Evolutionary conservation across 2,888 invertebrate genomes (phyloP).

Genomic region (Frankliniella intonsa): DNA sequence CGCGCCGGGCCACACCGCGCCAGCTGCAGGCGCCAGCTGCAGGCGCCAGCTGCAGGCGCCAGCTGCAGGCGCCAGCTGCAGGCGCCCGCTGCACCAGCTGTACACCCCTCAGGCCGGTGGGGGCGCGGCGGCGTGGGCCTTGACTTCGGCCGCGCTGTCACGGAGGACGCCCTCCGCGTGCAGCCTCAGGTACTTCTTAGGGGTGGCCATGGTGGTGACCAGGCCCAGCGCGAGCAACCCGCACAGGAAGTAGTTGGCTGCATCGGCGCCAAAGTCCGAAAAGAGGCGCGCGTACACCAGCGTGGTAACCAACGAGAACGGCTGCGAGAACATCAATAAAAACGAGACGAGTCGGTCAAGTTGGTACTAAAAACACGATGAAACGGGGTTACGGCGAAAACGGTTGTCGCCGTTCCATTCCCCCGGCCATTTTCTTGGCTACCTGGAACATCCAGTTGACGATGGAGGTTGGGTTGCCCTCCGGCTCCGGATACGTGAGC

Average conservation of each 20-base stretch:
- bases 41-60: no score
- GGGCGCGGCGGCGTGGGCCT: background rate
- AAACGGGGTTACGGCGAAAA: background rate
- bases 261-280: background rate
- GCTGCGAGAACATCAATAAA: background rate
- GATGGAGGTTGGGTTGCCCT: constrained; percentile 35
- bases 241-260: constrained; percentile 21
- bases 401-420: no score
- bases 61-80: no score
- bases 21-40: no score
- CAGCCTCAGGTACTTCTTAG: background rate
- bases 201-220: background rate
- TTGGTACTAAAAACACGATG: background rate
- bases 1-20: no score
- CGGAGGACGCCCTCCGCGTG: background rate
- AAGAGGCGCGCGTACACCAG: background rate
- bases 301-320: background rate
- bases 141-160: background rate
- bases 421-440: no score
- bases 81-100: no score
- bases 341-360: background rate
- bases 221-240: constrained; percentile 1
- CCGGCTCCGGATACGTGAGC: constrained; percentile 38
- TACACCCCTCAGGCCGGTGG: background rate
- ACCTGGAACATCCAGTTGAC: constrained; percentile 15